Percentiles rank a stretch among this genome's conserved stretches.
These are phyloP conservation scores for Colletes collaris DNA, from an alignment of 2,888 invertebrate species.

Conservation along the genomic window DNA sequence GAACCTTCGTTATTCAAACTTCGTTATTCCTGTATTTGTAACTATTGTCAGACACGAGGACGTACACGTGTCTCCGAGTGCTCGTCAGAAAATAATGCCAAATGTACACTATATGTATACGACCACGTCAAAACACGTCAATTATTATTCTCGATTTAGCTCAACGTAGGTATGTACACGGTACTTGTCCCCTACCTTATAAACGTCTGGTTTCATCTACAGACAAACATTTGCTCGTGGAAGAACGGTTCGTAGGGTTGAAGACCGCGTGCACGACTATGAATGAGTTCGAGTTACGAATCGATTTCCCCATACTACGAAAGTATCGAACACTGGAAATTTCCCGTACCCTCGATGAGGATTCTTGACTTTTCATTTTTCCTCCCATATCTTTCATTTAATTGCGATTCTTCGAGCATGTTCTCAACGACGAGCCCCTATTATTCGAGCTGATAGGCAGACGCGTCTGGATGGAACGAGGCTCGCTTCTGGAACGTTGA, in stretches of 20 bases:
- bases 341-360: not conserved
- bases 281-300: slow-evolving; percentile 30
- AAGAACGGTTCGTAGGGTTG: not conserved
- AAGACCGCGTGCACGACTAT: not conserved
- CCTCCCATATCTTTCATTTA: not conserved
- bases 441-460: not conserved
- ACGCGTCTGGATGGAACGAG: too few relatives aligned
- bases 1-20: too few relatives aligned
- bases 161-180: not conserved
- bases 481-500: too few relatives aligned
- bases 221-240: not conserved
- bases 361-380: not conserved
- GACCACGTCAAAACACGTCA: slow-evolving; percentile 9
- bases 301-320: slow-evolving; percentile 21
- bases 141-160: slow-evolving; percentile 20
- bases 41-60: not conserved
- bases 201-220: not conserved
- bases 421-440: not conserved
- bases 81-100: not conserved
- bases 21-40: not conserved
- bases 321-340: not conserved
- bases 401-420: not conserved
- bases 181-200: not conserved
- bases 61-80: slow-evolving; percentile 6
- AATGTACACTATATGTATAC: not conserved